These are phyloP conservation scores for Leucoraja ocellata DNA, from an alignment of 2,797 vertebrate species.

Conservation along the genomic window DNA sequence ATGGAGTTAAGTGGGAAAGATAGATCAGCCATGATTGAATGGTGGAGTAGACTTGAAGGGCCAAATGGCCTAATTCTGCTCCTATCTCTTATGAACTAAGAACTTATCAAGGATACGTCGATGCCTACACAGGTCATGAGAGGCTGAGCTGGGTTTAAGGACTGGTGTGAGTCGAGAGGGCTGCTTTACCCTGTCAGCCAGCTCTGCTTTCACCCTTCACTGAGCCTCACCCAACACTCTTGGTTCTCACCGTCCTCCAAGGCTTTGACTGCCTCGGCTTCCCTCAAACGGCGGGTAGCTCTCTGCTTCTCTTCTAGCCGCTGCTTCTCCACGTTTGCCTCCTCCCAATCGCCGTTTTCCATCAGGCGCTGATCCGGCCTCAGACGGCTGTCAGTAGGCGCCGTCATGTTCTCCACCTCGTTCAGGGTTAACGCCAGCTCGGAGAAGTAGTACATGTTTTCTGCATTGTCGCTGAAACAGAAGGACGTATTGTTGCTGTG, in stretches of 20 bases:
- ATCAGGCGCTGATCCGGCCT: constrained; percentile 66
- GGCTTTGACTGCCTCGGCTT: constrained; percentile 49
- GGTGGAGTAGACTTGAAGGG: no score
- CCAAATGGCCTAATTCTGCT: no score
- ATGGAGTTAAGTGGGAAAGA: no score
- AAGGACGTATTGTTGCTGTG: rapidly evolving
- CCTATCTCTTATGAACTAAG: no score
- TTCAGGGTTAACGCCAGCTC: constrained; percentile 66
- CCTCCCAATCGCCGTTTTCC: constrained; percentile 68
- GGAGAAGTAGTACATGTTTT: constrained; percentile 72
- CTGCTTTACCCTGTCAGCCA: neutral
- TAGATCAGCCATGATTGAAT: no score
- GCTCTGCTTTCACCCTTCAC: no score
- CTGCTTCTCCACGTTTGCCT: constrained; percentile 67
- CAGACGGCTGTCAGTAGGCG: constrained; percentile 64
- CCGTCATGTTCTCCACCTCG: constrained; percentile 55
- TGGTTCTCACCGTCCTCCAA: constrained; percentile 57
- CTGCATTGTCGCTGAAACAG: constrained; percentile 57
- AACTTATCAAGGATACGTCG: neutral
- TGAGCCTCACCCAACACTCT: no score
- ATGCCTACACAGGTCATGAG: neutral
- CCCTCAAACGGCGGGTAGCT: constrained; percentile 51
- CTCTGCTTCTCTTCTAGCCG: constrained; percentile 66
- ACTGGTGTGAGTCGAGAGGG: neutral
- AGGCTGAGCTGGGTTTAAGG: neutral